Base-by-base conservation (phyloP, 2,113 vertebrate genomes). In the Crotalus helleri region DNA sequence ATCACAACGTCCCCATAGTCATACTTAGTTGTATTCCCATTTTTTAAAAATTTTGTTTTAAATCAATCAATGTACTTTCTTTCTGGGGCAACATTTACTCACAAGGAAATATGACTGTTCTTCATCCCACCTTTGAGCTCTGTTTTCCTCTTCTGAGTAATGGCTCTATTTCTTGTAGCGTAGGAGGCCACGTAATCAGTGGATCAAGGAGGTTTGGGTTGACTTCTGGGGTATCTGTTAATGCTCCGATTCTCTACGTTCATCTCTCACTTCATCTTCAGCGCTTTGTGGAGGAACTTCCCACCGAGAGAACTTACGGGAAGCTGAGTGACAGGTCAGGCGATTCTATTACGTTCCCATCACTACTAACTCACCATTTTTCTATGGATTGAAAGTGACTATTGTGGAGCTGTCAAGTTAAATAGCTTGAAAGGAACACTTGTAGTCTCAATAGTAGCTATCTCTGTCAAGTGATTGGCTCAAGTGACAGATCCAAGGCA, bases 331-430 rank as follows among this genome's bases (percentile, higher is more conserved):
- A 97, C 94, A 95, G 95, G 97, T 94, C 95, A 95, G 92, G 93
- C 97, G 96, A 94, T 96, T 97, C 96, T 96, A 96, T 95, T 96
- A 97, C 97, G 97, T 97, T 97, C 96, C 97, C 96, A 61, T 97
- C 94, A 95, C 96, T 97, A 95, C 97, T 97, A 97, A 97, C 97
- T 98, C 96, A 97, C 96, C 95, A 96, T 97, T 97, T 74, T 98
- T 96, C 96, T 97, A 97, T 97, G 93, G 90, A 95, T 96, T 94
- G 96, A 97, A 97, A 96, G 96, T 97, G 94, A 94, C 97, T 97
- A 97, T 98, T 98, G 97, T 98, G 97, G 96, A 97, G 95, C 97
- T 98, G 97, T 98, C 98, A 98, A 96, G 95, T 97, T 98, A 97
- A 98, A 97, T 96, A 96, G 96, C 94, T 95, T 96, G 95, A 95